phyloP scores from a whole-genome alignment of 2,797 vertebrate species.

The Nyctalus aviator region DNA sequence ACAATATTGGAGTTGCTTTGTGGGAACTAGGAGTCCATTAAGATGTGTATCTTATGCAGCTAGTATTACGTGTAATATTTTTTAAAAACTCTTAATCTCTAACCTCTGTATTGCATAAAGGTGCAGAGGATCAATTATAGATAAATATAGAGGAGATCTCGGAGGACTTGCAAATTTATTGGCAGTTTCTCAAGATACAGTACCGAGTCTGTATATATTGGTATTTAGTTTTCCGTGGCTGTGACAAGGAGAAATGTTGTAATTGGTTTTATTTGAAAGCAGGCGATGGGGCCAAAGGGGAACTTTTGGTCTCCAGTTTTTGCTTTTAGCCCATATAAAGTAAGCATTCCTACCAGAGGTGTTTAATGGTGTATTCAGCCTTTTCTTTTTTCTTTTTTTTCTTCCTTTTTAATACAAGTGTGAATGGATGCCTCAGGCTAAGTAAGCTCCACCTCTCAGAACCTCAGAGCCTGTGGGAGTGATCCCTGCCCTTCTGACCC shows the following conservation, averaged over 20 bases:
- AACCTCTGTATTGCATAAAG: constrained; percentile 81
- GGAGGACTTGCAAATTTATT: constrained; percentile 69
- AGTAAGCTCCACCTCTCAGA: constrained; percentile 77
- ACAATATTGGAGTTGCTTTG: constrained; percentile 71
- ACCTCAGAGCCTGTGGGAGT: constrained; percentile 82
- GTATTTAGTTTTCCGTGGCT: constrained; percentile 84
- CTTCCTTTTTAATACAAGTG: constrained; percentile 58
- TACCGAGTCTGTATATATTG: constrained; percentile 78
- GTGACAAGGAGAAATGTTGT: constrained; percentile 79
- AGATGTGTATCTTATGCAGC: constrained; percentile 69
- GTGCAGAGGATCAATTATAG: constrained; percentile 85
- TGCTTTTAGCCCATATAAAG: constrained; percentile 81
- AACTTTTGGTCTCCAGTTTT: constrained; percentile 81
- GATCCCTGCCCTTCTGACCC: constrained; percentile 82
- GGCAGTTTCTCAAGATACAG: constrained; percentile 81
- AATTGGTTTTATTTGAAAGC: constrained; percentile 87
- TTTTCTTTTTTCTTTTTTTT: constrained; percentile 42
- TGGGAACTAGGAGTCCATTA: constrained; percentile 69
- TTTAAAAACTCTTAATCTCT: constrained; percentile 78
- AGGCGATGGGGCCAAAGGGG: constrained; percentile 82
- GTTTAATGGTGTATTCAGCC: constrained; percentile 75
- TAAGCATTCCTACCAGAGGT: constrained; percentile 75
- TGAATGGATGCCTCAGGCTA: constrained; percentile 83
- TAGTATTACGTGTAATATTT: constrained; percentile 71
- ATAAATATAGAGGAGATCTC: constrained; percentile 84